Conservation (phyloP, 1,140 invertebrate genomes). For the Heterodera carotae region DNA sequence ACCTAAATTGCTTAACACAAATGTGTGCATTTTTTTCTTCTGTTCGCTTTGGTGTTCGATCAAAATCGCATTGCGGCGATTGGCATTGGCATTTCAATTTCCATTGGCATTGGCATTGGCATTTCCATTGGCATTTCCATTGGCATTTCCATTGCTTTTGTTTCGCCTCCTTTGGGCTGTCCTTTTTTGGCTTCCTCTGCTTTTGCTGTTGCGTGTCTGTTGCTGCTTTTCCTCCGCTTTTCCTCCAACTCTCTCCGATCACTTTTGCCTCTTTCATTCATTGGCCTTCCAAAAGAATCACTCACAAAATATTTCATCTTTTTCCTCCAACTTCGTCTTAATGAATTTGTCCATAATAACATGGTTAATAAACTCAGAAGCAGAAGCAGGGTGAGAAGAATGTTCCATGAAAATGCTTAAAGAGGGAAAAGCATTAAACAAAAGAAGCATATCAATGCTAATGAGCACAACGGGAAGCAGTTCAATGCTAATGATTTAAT, state of each 20-base stretch:
- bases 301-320: constrained; percentile 12
- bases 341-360: not conserved
- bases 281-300: not conserved
- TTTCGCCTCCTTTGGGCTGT: not conserved
- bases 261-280: not conserved
- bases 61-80: too few species aligned
- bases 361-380: constrained; percentile 18
- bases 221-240: constrained; percentile 12
- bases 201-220: constrained; percentile 4
- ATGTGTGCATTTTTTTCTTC: too few species aligned
- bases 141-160: not conserved
- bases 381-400: not conserved
- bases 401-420: not conserved
- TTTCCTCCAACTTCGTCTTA: not conserved
- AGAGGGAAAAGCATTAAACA: not conserved
- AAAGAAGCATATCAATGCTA: too few species aligned
- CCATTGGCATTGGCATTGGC: too few species aligned
- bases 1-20: too few species aligned
- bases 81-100: too few species aligned
- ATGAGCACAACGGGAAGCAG: too few species aligned
- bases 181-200: not conserved
- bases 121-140: too few species aligned
- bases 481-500: too few species aligned
- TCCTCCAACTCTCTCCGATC: not conserved
- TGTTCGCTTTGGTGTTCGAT: not conserved